Percentiles rank a stretch among this genome's conserved stretches.
These are phyloP conservation scores for Porites lutea DNA, from an alignment of 64 coral and sea anemone genomes.

Conservation along the genomic window DNA sequence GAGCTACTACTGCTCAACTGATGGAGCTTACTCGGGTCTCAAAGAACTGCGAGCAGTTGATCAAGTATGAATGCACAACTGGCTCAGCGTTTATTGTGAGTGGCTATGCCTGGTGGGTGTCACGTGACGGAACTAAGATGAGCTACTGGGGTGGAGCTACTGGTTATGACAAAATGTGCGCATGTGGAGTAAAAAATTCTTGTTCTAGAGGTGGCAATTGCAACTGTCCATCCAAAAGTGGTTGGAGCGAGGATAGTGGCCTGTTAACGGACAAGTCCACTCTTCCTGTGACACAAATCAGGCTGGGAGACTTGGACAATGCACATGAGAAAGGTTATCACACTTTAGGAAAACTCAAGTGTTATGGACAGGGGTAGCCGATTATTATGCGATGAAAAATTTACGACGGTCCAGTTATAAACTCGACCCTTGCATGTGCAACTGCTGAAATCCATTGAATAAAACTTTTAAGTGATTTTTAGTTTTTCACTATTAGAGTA, in stretches of 20 bases:
- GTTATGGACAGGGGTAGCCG: not conserved
- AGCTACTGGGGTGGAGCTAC: slow-evolving; percentile 1
- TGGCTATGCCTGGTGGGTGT: not conserved
- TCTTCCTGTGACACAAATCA: slow-evolving; percentile 8
- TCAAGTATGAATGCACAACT: not conserved
- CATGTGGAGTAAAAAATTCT: not conserved
- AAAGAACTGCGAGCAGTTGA: slow-evolving; percentile 44
- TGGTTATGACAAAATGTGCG: not conserved
- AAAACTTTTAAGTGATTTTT: too few species aligned
- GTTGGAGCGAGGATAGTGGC: slow-evolving; percentile 29
- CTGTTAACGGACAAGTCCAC: slow-evolving; percentile 17
- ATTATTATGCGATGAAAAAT: too few species aligned
- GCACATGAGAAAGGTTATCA: not conserved
- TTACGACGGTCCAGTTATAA: too few species aligned
- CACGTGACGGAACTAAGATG: not conserved
- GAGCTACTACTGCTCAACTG: not conserved
- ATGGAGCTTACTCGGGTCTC: slow-evolving; percentile 1
- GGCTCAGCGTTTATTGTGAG: not conserved
- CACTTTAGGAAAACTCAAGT: slow-evolving; percentile 25
- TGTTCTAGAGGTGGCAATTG: not conserved
- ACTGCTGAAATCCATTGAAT: too few species aligned
- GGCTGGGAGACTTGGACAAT: not conserved
- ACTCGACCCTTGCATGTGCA: too few species aligned
- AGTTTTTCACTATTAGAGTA: too few species aligned
- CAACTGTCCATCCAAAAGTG: not conserved